Conservation (phyloP, 2,113 vertebrate species). For the Lethenteron reissneri region DNA sequence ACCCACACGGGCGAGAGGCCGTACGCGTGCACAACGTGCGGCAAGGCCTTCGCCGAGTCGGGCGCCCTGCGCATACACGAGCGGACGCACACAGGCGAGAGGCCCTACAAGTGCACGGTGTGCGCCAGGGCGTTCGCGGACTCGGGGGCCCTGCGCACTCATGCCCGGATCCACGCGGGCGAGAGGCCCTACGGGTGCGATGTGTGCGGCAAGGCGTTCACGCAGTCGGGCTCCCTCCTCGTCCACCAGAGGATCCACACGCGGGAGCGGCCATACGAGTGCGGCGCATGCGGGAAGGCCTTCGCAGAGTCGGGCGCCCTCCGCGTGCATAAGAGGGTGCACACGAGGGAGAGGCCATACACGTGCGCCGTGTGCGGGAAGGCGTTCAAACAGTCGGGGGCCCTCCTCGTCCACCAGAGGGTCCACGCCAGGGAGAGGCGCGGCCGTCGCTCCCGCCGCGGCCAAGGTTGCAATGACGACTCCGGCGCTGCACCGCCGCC, state of each 20-base stretch:
- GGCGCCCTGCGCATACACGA: slow-evolving; percentile 2
- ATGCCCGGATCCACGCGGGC: slow-evolving; percentile 3
- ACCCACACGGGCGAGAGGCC: too few relatives aligned
- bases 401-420: not conserved
- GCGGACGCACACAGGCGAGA: slow-evolving; percentile 6
- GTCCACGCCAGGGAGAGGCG: not conserved
- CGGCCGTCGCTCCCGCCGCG: not conserved
- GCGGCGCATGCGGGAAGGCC: not conserved
- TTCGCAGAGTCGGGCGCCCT: not conserved
- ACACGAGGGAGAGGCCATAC: not conserved
- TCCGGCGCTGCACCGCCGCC: too few relatives aligned
- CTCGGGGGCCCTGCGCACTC: not conserved
- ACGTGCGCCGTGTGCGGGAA: slow-evolving; percentile 1
- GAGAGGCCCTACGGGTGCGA: slow-evolving; percentile 7
- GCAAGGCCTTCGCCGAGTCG: not conserved
- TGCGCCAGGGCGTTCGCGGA: slow-evolving; percentile 6
- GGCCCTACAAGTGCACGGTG: slow-evolving; percentile 1
- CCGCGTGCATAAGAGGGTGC: not conserved
- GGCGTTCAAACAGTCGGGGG: slow-evolving; percentile 3
- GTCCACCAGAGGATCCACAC: slow-evolving; percentile 4
- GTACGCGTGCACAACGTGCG: not conserved
- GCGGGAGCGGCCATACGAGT: slow-evolving; percentile 7
- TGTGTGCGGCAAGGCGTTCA: slow-evolving; percentile 3
- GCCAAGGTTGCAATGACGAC: not conserved
- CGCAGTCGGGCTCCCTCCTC: not conserved